Percentiles rank a stretch among this genome's conserved stretches.
These are phyloP conservation scores for Megalopta genalis DNA, from an alignment of 1,140 invertebrate species.

Conservation along the genomic window DNA sequence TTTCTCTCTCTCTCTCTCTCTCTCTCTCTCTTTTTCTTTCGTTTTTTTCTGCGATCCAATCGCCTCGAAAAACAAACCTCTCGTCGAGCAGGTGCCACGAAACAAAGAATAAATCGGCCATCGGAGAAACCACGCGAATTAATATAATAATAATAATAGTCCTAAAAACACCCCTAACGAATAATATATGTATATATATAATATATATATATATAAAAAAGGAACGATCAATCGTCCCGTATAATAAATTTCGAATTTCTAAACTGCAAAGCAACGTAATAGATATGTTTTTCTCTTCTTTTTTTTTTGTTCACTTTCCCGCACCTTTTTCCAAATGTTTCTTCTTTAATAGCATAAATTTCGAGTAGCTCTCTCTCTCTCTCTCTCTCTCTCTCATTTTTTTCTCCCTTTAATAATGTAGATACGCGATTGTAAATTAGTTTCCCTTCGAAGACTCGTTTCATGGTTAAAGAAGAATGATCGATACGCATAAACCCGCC, in stretches of 20 bases:
- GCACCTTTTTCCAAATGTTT: background rate
- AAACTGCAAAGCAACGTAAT: slow-evolving; percentile 31
- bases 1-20: too few relatives aligned
- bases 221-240: background rate
- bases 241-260: slow-evolving; percentile 15
- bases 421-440: background rate
- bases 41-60: slow-evolving; percentile 22
- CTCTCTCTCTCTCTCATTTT: too few relatives aligned
- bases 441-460: background rate
- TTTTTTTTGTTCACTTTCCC: background rate
- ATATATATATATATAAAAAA: background rate
- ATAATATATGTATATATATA: slow-evolving; percentile 4
- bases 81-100: slow-evolving; percentile 20
- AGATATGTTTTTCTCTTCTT: background rate
- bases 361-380: slow-evolving; percentile 8
- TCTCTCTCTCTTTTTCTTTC: too few relatives aligned
- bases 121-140: slow-evolving; percentile 23
- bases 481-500: background rate
- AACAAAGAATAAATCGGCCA: slow-evolving; percentile 35
- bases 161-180: background rate
- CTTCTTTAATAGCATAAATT: slow-evolving; percentile 20
- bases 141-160: background rate
- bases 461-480: background rate
- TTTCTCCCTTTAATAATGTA: background rate
- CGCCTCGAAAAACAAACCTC: too few relatives aligned